A percentile compares a stretch with the other conserved stretches of the same genome.
Evolutionary conservation across 2,888 invertebrate species (phyloP).

Genomic region (Caenorhabditis afra): DNA sequence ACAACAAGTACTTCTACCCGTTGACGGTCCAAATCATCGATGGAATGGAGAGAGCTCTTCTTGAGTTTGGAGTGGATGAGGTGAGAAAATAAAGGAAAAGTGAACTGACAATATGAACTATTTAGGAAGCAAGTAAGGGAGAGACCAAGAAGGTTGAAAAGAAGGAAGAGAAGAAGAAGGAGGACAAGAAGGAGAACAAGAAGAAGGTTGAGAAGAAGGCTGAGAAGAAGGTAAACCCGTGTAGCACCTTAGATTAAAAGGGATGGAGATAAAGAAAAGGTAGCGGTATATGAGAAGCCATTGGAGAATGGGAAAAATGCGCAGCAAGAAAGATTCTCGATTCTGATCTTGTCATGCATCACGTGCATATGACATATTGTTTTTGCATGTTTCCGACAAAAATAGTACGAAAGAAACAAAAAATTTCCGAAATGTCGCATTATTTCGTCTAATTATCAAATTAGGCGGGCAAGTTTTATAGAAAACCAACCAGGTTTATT

Average conservation of each 20-base stretch:
- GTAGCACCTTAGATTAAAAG: no score
- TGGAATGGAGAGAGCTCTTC: slow-evolving; percentile 69
- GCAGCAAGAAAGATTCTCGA: not conserved
- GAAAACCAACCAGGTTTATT: not conserved
- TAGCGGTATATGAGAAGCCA: not conserved
- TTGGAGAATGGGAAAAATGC: slow-evolving; percentile 12
- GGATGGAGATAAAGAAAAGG: no score
- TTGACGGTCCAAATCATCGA: slow-evolving; percentile 73
- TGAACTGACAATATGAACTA: slow-evolving; percentile 14
- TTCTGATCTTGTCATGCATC: not conserved
- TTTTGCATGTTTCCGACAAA: not conserved
- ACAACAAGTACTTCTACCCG: slow-evolving; percentile 78
- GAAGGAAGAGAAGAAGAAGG: slow-evolving; percentile 49
- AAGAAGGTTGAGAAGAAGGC: slow-evolving; percentile 30
- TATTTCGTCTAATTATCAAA: not conserved
- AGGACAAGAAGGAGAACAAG: slow-evolving; percentile 25
- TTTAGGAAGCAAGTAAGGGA: slow-evolving; percentile 51
- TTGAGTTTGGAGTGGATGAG: slow-evolving; percentile 60
- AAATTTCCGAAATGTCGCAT: not conserved
- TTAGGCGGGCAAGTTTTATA: not conserved
- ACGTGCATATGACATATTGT: not conserved
- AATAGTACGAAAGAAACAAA: not conserved
- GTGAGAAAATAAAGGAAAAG: slow-evolving; percentile 23
- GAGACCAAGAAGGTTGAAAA: slow-evolving; percentile 46
- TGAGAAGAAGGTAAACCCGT: slow-evolving; percentile 51